phyloP scores from a whole-genome alignment of 2,888 invertebrate species.

The Pomacea canaliculata region DNA sequence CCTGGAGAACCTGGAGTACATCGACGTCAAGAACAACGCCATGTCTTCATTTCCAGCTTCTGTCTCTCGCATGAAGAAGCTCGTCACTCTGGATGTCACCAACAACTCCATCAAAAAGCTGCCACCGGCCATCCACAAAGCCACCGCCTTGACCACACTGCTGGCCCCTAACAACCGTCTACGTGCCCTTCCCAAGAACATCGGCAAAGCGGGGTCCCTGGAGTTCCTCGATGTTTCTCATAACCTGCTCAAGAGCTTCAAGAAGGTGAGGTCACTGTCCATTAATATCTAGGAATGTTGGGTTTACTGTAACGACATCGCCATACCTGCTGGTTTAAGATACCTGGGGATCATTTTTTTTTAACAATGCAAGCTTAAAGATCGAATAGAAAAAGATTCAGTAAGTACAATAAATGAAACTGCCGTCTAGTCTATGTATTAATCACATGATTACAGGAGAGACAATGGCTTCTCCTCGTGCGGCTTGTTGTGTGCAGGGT shows the following conservation, averaged over 20 bases:
- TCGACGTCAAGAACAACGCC: conserved; percentile 62
- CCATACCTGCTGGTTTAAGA: no score
- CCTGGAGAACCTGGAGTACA: conserved; percentile 54
- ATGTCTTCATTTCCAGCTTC: conserved; percentile 57
- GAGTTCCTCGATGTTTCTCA: conserved; percentile 61
- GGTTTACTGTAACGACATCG: no score
- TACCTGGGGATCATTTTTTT: no score
- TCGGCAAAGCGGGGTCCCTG: conserved; percentile 60
- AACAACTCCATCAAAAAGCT: conserved; percentile 63
- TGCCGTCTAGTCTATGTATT: no score
- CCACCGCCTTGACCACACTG: conserved; percentile 50
- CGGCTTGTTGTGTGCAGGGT: conserved; percentile 31
- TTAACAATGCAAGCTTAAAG: no score
- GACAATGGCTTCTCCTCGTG: no score
- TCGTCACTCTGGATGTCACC: conserved; percentile 56
- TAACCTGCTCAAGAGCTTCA: conserved; percentile 63
- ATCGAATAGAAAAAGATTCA: no score
- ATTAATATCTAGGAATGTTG: no score
- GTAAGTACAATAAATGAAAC: no score
- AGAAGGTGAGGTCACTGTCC: conserved; percentile 38
- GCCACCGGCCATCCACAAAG: conserved; percentile 65
- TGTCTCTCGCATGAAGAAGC: conserved; percentile 56
- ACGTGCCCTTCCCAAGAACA: conserved; percentile 62
- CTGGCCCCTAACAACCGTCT: conserved; percentile 61
- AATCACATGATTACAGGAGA: no score